Base-by-base conservation (phyloP, 2,888 invertebrate species). In the Trimorus sp. region DNA sequence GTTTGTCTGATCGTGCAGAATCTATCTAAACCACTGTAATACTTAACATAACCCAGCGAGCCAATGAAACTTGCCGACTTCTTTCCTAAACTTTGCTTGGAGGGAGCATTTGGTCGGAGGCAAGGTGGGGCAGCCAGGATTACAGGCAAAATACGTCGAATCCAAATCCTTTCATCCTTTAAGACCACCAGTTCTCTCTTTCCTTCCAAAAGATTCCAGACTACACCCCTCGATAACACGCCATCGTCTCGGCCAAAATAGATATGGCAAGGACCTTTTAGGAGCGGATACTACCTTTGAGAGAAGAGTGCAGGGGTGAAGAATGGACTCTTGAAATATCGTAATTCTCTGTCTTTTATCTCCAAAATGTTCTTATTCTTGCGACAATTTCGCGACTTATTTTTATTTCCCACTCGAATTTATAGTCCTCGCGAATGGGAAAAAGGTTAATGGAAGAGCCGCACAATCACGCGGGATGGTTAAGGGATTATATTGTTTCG, bases 131-230 rank as follows among this genome's bases (percentile, higher is more conserved):
- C 65, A 83, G 85, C 83, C 83, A 78, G 87, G 88, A 89, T 90
- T 89, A 89, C 87, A 88, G 87, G 87, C 89, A 88, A 90, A 90
- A 90, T 90, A 89, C 88, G 87, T 85, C 86, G 85, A 85, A 85
- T 85, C 86, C 82, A 85, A 88, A 90, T 88, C 88, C 86, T 86
- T 88, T 89, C 85, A 88, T 89, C 88, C 88, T 83, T 87, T 87
- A 87, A 88, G 87, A 84, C 87, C 79, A 40, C 75, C 62, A 81
- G 63, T 75, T 80, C 75, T 76, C 78, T 78, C 71, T 75, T 68
- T 76, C 78, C 56, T 73, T 59, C 73, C 62, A 73, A 73, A 77
- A 77, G 81, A 73, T 81, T 71, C 59, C 54, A 73, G 58, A 74
- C 73, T 73, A 76, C 65, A 79, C 75, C 56, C 73, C 79, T 73